Base-by-base conservation (phyloP, 1,140 invertebrate genomes). In the silkworm (Bombyx mori) region DNA sequence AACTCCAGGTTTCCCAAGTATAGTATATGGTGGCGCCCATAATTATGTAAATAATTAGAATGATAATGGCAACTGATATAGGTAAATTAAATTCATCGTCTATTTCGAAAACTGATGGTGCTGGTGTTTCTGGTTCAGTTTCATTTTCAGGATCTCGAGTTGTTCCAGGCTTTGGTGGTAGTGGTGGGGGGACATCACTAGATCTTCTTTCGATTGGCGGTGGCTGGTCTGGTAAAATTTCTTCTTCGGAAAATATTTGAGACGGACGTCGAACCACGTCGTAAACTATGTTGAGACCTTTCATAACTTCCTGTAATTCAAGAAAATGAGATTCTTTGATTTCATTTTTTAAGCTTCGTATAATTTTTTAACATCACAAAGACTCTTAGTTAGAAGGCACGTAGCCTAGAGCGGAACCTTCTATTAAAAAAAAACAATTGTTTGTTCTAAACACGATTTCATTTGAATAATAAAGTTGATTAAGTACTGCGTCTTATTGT, bases 11-110 rank as follows among this genome's bases (percentile, higher is more conserved):
- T 69, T 97, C 95, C 90, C 94, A 94, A 8, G 93, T 74, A 6
- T 90, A 91, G 73, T 96, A 98, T 1, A 95, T 88, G 0, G 91
- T 87, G 0, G 95, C 94, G 2, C 97, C 97, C 47, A 94, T 79
- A 51, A 97, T 91, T 8, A 98, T 96, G 79, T 99, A 98, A 0
- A 92, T 69, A 1, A 97, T 73, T 22, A 98, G 88, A 48, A 98
- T 92, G 5, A 93, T 79, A 0, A 97, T 91, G 0, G 96, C 96
- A 1, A 98, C 91, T 4, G 93, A 93, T 43, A 98, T 93, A 0
- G 97, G 96, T 26, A 98, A 76, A 82, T 98, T 97, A 77, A 98
- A 99, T 77, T 98, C 95, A 68, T 98, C 97, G 71, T 98, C 96
- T 53, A 97, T 91, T 81, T 91, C 91, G 63, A 90, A 92, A 2